Conservation (phyloP, 2,797 vertebrate species). For the Thaleichthys pacificus region DNA sequence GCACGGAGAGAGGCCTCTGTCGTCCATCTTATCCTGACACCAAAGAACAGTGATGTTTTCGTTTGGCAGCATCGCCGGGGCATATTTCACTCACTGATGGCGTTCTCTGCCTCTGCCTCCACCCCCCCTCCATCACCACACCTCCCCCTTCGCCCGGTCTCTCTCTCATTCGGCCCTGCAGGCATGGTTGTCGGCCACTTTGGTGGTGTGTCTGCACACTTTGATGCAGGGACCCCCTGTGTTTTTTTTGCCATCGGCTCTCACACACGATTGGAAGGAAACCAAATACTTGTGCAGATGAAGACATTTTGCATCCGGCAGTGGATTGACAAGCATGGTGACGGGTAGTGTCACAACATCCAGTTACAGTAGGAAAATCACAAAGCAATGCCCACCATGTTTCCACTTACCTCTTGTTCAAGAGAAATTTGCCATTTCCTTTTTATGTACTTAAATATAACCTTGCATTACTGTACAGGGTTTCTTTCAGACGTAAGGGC, state of each 20-base stretch:
- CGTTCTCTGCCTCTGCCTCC: constrained; percentile 36
- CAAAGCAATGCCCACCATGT: not conserved
- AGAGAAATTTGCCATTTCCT: too few relatives aligned
- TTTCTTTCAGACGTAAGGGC: constrained; percentile 29
- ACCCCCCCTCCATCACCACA: constrained; percentile 34
- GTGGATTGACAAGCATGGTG: too few relatives aligned
- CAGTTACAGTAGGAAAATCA: too few relatives aligned
- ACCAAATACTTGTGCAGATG: not conserved
- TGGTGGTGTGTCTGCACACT: not conserved
- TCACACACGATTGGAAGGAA: not conserved
- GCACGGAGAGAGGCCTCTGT: constrained; percentile 40
- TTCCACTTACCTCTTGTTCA: not conserved
- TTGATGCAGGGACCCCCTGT: not conserved
- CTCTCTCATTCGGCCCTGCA: constrained; percentile 39
- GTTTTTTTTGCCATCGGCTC: not conserved
- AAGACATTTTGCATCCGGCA: too few relatives aligned
- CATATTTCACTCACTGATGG: constrained; percentile 66
- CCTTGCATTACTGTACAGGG: constrained; percentile 43
- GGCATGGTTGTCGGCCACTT: not conserved
- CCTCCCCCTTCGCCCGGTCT: constrained; percentile 39
- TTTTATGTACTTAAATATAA: constrained; percentile 40
- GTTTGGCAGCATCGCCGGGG: constrained; percentile 52
- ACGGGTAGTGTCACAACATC: too few relatives aligned
- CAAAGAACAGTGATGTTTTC: constrained; percentile 68
- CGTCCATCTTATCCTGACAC: constrained; percentile 69